Conservation (phyloP, 2,888 invertebrate species). For the Drosophila differens region DNA sequence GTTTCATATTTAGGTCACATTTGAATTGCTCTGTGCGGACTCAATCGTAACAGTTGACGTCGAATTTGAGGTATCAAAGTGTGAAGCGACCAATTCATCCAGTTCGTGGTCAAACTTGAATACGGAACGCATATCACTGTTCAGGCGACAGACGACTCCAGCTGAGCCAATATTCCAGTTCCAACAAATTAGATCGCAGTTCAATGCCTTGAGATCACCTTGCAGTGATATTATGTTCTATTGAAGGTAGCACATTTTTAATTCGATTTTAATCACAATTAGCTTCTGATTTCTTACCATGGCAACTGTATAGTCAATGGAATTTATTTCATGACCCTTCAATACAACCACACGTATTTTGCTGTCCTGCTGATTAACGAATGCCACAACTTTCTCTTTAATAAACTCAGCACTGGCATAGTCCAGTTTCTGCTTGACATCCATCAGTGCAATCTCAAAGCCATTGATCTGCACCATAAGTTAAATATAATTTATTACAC, state of each 20-base stretch:
- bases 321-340: conserved; percentile 88
- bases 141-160: conserved; percentile 82
- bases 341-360: conserved; percentile 89
- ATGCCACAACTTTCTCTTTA: conserved; percentile 89
- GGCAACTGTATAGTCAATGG: conserved; percentile 88
- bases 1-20: conserved; percentile 1
- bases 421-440: conserved; percentile 90
- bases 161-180: conserved; percentile 85
- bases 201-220: conserved; percentile 86
- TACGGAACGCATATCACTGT: conserved; percentile 67
- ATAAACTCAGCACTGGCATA: conserved; percentile 93
- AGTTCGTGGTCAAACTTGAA: conserved; percentile 75
- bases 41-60: conserved; percentile 73
- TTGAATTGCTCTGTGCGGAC: conserved; percentile 5
- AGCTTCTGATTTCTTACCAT: conserved; percentile 85
- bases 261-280: too few species aligned
- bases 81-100: conserved; percentile 81
- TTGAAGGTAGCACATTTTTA: not conserved
- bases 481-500: not conserved
- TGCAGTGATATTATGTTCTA: conserved; percentile 87
- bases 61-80: conserved; percentile 82
- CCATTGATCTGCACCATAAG: conserved; percentile 79
- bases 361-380: conserved; percentile 89
- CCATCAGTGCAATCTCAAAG: conserved; percentile 87
- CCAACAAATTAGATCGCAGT: conserved; percentile 86